These are phyloP conservation scores for Amorpha juglandis DNA, from an alignment of 2,888 invertebrate genomes.

Conservation along the genomic window DNA sequence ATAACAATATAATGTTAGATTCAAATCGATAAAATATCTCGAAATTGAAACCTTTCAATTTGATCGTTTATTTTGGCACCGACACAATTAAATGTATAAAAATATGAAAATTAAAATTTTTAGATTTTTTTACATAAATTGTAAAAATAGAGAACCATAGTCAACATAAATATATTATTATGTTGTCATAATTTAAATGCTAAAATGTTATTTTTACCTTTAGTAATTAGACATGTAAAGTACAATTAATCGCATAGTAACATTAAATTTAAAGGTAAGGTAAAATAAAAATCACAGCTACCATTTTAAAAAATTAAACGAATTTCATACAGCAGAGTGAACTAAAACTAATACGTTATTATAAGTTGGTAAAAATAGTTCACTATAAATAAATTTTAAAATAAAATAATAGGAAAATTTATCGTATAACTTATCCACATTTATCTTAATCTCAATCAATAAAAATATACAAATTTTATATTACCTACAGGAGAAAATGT, in stretches of 20 bases:
- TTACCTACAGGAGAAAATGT: background rate
- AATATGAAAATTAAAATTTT: constrained; percentile 23
- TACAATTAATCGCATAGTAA: constrained; percentile 16
- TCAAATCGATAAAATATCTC: constrained; percentile 11
- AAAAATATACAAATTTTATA: background rate
- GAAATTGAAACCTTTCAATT: constrained; percentile 24
- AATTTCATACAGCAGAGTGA: constrained; percentile 29
- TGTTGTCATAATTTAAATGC: background rate
- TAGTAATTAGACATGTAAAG: background rate
- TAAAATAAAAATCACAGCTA: constrained; percentile 53
- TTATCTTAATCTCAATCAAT: constrained; percentile 7
- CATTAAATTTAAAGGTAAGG: constrained; percentile 39
- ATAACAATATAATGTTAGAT: constrained; percentile 1
- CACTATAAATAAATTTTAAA: background rate
- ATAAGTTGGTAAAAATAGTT: constrained; percentile 1
- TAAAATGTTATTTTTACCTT: background rate
- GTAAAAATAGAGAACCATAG: background rate
- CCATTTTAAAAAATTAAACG: constrained; percentile 36
- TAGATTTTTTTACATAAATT: background rate
- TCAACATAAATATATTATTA: background rate
- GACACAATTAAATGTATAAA: constrained; percentile 15
- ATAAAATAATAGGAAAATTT: constrained; percentile 9
- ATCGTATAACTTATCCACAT: background rate
- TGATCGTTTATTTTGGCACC: constrained; percentile 43
- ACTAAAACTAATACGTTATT: background rate